phyloP scores from a whole-genome alignment of 2,888 invertebrate genomes.

The Salpingus planirostris region DNA sequence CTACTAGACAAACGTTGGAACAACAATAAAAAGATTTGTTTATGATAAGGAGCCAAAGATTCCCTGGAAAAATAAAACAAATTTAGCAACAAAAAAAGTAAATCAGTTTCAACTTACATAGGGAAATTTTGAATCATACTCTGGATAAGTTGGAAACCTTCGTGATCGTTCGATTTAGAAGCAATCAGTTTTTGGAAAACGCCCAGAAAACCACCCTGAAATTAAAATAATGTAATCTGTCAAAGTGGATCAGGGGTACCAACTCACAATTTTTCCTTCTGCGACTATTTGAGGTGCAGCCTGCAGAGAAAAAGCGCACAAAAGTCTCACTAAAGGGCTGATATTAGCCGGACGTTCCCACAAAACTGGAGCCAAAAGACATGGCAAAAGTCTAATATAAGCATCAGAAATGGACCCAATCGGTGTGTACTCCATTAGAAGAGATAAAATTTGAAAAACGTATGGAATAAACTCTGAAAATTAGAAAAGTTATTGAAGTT shows the following conservation, averaged over 20 bases:
- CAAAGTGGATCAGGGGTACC: background rate
- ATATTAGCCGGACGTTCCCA: constrained; percentile 95
- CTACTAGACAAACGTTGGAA: constrained; percentile 88
- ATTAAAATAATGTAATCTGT: constrained; percentile 6
- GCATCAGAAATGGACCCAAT: constrained; percentile 60
- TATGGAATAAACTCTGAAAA: constrained; percentile 92
- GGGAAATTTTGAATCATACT: constrained; percentile 77
- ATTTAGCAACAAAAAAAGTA: no score
- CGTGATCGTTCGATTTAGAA: constrained; percentile 90
- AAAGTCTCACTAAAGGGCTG: constrained; percentile 82
- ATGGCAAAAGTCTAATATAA: constrained; percentile 85
- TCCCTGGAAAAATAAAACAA: constrained; percentile 44
- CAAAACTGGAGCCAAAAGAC: constrained; percentile 77
- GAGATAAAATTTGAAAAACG: constrained; percentile 92
- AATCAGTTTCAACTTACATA: constrained; percentile 48
- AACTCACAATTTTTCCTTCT: constrained; percentile 61
- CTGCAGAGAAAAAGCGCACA: constrained; percentile 76
- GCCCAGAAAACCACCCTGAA: constrained; percentile 72
- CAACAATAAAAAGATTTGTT: constrained; percentile 83
- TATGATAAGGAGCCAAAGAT: constrained; percentile 65
- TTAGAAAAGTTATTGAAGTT: constrained; percentile 10
- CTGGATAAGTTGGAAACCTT: constrained; percentile 88
- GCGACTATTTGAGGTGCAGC: constrained; percentile 60
- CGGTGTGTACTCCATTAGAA: constrained; percentile 67
- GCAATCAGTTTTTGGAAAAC: constrained; percentile 95